Base-by-base conservation (phyloP, 2,888 invertebrate species). In the Stenchaetothrips biformis region DNA sequence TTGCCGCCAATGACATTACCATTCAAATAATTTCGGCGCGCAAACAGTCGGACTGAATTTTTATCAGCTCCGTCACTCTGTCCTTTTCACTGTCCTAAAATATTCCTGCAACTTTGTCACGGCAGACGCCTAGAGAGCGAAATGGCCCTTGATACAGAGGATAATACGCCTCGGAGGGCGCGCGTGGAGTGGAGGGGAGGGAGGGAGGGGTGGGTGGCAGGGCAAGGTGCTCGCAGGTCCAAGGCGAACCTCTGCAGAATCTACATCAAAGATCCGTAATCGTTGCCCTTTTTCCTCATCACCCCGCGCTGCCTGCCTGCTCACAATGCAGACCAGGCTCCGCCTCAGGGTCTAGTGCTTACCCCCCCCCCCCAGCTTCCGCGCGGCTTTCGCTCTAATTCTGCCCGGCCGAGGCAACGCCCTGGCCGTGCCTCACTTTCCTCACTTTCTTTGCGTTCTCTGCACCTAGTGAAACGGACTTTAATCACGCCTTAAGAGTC, bases 101-200 rank as follows among this genome's bases (percentile, higher is more conserved):
- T 37, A 37, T 37, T 37, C 37, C 37, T 2, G 37, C 37, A 1
- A 37, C 37, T 37, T 37, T 37, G 37, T 37, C 37, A 37, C 37
- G 67, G 67, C 0, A 13, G 13, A 53, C 16, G 13, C 8, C 16
- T 4, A 0, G 67, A 9, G 21, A 7, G 25, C 21, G 67, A 74
- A 74, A 74, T 25, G 67, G 67, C 67, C 67, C 67, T 74, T 74
- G 67, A 74, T 74, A 25, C 25, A 21, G 67, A 25, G 25, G 67
- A 74, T 74, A 74, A 74, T 74, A 74, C 67, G 25, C 67, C 67
- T 21, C 25, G 25, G 25, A 74, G 25, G 67, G 25, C 53, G 16
- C 53, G 16, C 53, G 13, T 53, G 13, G 37, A 37, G 37, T 37
- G 37, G 37, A 37, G 37, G 37, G 37, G 37, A 37, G 37, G 37